These are phyloP conservation scores for Acyrthosiphon pisum DNA, from an alignment of 1,140 invertebrate genomes.

Conservation along the genomic window DNA sequence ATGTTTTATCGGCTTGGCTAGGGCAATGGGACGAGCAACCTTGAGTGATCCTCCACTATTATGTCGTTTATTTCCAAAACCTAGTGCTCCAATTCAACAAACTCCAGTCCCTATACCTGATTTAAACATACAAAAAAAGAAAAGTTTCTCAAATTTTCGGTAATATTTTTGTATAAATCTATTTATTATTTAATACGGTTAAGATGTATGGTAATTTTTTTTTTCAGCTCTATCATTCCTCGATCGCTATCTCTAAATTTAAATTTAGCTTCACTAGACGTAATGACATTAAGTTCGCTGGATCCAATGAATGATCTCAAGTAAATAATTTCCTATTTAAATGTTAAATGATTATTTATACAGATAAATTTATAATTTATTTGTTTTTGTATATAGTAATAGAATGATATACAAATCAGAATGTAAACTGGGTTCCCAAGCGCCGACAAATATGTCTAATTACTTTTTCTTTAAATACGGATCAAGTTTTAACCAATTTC, in stretches of 20 bases:
- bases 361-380: background rate
- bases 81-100: constrained; percentile 68
- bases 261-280: constrained; percentile 63
- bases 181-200: background rate
- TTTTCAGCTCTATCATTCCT: constrained; percentile 85
- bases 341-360: background rate
- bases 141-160: constrained; percentile 63
- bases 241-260: constrained; percentile 88
- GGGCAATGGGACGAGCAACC: constrained; percentile 87
- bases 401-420: constrained; percentile 52
- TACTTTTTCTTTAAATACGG: constrained; percentile 93
- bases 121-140: constrained; percentile 60
- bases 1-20: constrained; percentile 82
- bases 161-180: constrained; percentile 45
- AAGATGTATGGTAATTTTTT: background rate
- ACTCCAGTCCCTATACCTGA: constrained; percentile 59
- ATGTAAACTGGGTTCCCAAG: constrained; percentile 42
- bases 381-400: constrained; percentile 21
- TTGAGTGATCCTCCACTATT: constrained; percentile 79
- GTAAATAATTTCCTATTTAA: constrained; percentile 58
- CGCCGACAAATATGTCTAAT: constrained; percentile 64
- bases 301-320: constrained; percentile 61
- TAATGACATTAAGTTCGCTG: constrained; percentile 61
- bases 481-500: constrained; percentile 89
- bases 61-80: constrained; percentile 82